Evolutionary conservation across 2,888 invertebrate genomes (phyloP), one percentile per base, ranked within the genome.

Genomic region (Craniophora ligustri): DNA sequence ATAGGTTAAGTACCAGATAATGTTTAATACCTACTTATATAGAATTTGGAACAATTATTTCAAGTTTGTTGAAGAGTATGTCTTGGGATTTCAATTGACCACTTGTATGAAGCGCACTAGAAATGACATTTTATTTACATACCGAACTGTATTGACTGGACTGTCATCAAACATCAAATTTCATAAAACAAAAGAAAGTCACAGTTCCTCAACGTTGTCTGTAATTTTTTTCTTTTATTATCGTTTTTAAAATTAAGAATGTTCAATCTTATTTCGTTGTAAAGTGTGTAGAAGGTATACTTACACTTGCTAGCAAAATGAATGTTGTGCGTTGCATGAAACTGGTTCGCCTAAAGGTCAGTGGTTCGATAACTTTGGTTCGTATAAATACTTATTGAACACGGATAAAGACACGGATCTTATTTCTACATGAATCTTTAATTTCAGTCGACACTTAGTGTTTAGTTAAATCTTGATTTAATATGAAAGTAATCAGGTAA

Each of bases 201-300:
- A 35, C 21, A 11, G 56, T 50, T 54, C 49, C 59, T 63, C 69
- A 72, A 67, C n/a, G n/a, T n/a, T n/a, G n/a, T n/a, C n/a, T 45
- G 23, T 39, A 18, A 1, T 2, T 34, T 32, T 45, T 64, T 32
- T 8, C 5, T 38, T 18, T 38, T 30, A 28, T 11, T 21, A 44
- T n/a, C n/a, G n/a, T n/a, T n/a, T n/a, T n/a, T n/a, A n/a, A n/a
- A n/a, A n/a, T n/a, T n/a, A n/a, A n/a, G n/a, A n/a, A n/a, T n/a
- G n/a, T n/a, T n/a, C n/a, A n/a, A n/a, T n/a, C n/a, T n/a, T n/a
- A n/a, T n/a, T n/a, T n/a, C n/a, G n/a, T n/a, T n/a, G n/a, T n/a
- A n/a, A n/a, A n/a, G n/a, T n/a, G n/a, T n/a, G n/a, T n/a, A n/a
- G n/a, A n/a, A n/a, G n/a, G n/a, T n/a, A n/a, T n/a, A n/a, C n/a